These are phyloP conservation scores for Rhea pennata DNA, from an alignment of 2,113 vertebrate species.

Conservation along the genomic window DNA sequence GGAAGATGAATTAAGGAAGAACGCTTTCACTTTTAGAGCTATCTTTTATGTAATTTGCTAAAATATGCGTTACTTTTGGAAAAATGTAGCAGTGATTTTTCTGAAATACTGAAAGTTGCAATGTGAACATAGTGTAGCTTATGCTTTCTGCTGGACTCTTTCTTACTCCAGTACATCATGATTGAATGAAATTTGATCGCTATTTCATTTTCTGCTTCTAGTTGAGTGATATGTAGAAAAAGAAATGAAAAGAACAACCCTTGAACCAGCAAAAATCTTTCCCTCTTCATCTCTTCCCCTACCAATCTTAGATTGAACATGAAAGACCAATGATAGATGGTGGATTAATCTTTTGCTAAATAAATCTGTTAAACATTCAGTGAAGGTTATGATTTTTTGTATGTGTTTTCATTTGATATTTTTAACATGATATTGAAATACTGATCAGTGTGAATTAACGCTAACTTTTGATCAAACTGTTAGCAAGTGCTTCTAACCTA, in stretches of 20 bases:
- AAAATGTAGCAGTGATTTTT: background rate
- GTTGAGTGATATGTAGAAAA: background rate
- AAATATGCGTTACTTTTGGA: background rate
- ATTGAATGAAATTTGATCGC: fast-evolving
- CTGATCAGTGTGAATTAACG: background rate
- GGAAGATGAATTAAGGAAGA: background rate
- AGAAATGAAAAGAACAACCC: background rate
- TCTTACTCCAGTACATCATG: too few relatives aligned
- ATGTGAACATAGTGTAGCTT: background rate
- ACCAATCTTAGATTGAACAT: background rate
- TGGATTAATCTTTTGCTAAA: background rate
- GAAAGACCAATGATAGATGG: background rate
- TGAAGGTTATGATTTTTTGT: background rate
- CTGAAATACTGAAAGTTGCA: background rate
- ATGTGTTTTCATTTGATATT: background rate
- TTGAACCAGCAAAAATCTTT: background rate
- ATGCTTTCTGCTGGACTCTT: background rate
- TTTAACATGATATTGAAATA: background rate
- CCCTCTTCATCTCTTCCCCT: background rate
- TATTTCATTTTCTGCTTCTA: background rate
- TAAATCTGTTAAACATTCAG: background rate
- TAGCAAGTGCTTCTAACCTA: background rate
- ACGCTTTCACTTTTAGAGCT: background rate
- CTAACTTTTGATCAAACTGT: background rate
- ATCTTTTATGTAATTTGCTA: background rate